Conservation (phyloP, 2,113 vertebrate genomes). For the Raja brachyura region DNA sequence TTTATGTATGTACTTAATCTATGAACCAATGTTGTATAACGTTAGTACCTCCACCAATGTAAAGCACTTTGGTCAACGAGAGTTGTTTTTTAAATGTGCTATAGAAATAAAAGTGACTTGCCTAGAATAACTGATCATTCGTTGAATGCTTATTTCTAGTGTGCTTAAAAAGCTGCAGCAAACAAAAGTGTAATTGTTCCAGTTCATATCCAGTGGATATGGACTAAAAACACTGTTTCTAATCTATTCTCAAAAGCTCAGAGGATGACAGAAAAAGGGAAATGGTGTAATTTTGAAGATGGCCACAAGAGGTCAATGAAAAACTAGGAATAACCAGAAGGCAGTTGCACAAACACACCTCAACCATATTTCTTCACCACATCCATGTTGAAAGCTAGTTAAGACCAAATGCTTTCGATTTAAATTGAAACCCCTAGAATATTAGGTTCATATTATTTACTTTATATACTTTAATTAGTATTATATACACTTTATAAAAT, state of each 20-base stretch:
- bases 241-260: neutral
- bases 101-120: too few species aligned
- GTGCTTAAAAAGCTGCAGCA: too few species aligned
- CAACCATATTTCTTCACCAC: neutral
- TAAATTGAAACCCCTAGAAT: neutral
- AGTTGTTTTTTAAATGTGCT: too few species aligned
- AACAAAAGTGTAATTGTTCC: too few species aligned
- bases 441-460: neutral
- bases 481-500: neutral
- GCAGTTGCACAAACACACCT: neutral
- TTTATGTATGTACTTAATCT: too few species aligned
- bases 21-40: too few species aligned
- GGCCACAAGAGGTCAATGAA: constrained; percentile 23
- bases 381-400: neutral
- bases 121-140: too few species aligned
- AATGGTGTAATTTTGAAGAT: neutral
- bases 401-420: neutral
- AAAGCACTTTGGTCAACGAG: too few species aligned
- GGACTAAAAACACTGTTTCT: too few species aligned
- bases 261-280: neutral
- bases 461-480: neutral
- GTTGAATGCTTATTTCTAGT: too few species aligned
- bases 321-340: neutral
- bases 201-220: too few species aligned
- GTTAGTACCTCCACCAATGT: too few species aligned